These are phyloP conservation scores for Xiphias gladius DNA, from an alignment of 2,113 vertebrate genomes.

Conservation along the genomic window DNA sequence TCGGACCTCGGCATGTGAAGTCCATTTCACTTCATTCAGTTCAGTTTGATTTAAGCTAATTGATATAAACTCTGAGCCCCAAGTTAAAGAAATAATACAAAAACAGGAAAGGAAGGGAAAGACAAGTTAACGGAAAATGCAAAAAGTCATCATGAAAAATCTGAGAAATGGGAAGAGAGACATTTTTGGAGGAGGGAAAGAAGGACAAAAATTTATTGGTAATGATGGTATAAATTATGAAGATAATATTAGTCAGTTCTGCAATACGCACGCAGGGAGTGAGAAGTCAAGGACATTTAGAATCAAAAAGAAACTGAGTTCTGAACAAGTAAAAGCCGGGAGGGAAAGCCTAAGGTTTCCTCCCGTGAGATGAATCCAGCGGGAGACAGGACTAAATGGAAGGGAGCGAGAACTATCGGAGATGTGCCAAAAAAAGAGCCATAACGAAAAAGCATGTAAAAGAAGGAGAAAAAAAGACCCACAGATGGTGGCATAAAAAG, in stretches of 20 bases:
- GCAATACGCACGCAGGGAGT: neutral
- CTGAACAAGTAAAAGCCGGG: slow-evolving; percentile 14
- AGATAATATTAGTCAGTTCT: neutral
- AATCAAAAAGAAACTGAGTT: neutral
- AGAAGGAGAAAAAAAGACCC: neutral
- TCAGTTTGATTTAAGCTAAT: neutral
- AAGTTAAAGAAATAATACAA: neutral
- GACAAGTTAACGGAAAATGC: too few species aligned
- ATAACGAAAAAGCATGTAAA: slow-evolving; percentile 15
- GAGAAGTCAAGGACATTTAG: neutral
- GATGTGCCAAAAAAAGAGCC: slow-evolving; percentile 9
- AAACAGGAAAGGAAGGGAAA: too few species aligned
- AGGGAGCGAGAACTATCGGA: neutral
- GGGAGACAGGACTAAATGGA: neutral
- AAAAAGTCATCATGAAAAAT: too few species aligned
- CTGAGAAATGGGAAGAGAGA: too few species aligned
- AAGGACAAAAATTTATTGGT: neutral
- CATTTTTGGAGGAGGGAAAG: neutral
- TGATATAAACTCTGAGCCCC: too few species aligned
- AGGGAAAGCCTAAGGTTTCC: slow-evolving; percentile 30
- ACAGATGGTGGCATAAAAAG: slow-evolving; percentile 32
- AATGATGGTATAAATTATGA: neutral
- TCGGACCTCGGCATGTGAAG: neutral
- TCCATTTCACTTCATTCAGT: neutral
- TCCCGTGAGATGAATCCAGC: slow-evolving; percentile 6